Percentiles rank a stretch among this genome's conserved stretches.
Conservation (phyloP, 1,140 invertebrate genomes). For the Trypoxylus dichotomus region DNA sequence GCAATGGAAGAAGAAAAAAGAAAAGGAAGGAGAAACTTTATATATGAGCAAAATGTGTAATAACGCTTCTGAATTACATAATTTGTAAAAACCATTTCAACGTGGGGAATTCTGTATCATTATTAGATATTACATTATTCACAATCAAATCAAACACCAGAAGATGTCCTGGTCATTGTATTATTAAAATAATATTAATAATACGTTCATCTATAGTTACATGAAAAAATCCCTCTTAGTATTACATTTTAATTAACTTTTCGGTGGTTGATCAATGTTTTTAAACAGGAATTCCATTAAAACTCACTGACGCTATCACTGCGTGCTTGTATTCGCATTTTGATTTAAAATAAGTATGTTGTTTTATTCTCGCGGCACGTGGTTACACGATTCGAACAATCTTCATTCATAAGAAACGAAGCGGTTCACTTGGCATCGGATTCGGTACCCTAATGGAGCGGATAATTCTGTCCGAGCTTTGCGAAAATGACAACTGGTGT, state of each 20-base stretch:
- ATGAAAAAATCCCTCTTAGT: background rate
- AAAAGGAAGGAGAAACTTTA: background rate
- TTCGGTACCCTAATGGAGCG: background rate
- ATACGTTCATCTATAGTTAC: too few relatives aligned
- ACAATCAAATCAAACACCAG: too few relatives aligned
- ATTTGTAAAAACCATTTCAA: too few relatives aligned
- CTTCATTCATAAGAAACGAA: background rate
- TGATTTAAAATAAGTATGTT: constrained; percentile 5
- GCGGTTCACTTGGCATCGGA: constrained; percentile 6
- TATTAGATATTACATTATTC: too few relatives aligned
- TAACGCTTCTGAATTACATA: too few relatives aligned
- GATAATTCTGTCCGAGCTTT: constrained; percentile 11
- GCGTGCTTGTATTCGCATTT: background rate
- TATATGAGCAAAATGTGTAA: too few relatives aligned
- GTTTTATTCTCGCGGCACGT: background rate
- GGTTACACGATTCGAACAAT: background rate
- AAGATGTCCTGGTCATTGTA: too few relatives aligned
- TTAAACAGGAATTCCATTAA: background rate
- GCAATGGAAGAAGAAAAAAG: too few relatives aligned
- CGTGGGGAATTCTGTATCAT: too few relatives aligned
- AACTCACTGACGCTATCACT: background rate
- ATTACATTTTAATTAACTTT: background rate
- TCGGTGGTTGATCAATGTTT: background rate
- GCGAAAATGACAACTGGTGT: background rate
- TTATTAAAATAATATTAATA: too few relatives aligned